These are phyloP conservation scores for Bos taurus DNA, from an alignment of 2,113 vertebrate genomes.

Conservation along the genomic window DNA sequence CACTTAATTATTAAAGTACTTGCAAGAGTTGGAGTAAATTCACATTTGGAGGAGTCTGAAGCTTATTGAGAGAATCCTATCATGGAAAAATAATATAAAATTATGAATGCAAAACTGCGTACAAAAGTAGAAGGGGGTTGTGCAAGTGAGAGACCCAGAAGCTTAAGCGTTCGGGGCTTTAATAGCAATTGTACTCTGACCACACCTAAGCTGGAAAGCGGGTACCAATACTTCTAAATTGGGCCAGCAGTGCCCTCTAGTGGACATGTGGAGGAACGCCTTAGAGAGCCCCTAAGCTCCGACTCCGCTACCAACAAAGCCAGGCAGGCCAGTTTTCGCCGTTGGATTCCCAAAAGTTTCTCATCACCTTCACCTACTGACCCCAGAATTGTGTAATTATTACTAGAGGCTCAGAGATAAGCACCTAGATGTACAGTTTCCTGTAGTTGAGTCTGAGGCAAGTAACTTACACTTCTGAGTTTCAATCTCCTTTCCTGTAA, in stretches of 20 bases:
- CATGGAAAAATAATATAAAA: neutral
- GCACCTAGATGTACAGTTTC: neutral
- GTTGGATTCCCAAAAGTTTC: neutral
- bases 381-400: no score
- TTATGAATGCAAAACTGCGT: neutral
- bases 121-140: neutral
- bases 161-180: neutral
- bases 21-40: neutral
- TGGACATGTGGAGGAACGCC: neutral
- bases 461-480: neutral
- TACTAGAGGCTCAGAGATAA: neutral
- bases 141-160: neutral
- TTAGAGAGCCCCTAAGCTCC: neutral
- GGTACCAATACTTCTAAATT: neutral
- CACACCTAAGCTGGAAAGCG: neutral
- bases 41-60: neutral
- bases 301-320: fast-evolving
- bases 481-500: neutral
- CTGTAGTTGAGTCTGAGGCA: neutral
- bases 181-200: neutral
- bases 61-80: neutral
- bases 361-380: neutral
- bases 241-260: constrained; percentile 28
- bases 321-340: no score
- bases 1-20: neutral